These are phyloP conservation scores for Elgaria multicarinata DNA, from an alignment of 2,113 vertebrate species.

Conservation along the genomic window DNA sequence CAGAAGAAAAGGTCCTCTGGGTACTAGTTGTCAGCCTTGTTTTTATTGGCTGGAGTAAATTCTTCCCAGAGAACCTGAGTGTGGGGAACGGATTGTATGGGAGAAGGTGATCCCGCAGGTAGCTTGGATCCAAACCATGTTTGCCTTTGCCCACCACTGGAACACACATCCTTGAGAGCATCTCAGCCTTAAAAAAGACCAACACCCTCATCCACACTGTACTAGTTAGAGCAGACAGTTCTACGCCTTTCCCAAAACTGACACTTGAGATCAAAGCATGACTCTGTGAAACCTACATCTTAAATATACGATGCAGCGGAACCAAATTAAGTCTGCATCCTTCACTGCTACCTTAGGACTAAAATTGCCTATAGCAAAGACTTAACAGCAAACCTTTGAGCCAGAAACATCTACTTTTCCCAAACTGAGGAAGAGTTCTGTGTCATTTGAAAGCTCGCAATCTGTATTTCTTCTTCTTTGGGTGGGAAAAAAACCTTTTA, in stretches of 20 bases:
- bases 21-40: too few species aligned
- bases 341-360: not conserved
- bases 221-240: not conserved
- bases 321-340: not conserved
- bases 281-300: not conserved
- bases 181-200: too few species aligned
- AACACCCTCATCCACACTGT: too few species aligned
- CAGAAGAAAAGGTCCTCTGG: too few species aligned
- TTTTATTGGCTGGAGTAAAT: too few species aligned
- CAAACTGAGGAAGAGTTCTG: not conserved
- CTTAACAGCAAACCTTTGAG: not conserved
- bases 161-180: too few species aligned
- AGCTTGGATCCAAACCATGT: too few species aligned
- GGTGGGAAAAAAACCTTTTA: too few species aligned
- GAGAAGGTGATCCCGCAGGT: too few species aligned
- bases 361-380: not conserved
- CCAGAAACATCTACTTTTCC: not conserved
- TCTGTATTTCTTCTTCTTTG: not conserved
- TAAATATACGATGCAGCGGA: not conserved
- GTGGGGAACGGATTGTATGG: too few species aligned
- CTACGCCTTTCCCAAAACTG: not conserved
- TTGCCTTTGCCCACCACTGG: too few species aligned
- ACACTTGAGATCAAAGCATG: not conserved
- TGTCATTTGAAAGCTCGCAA: not conserved
- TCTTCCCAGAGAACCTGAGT: too few species aligned